Conservation (phyloP, 2,888 invertebrate species). For the Apoda limacodes region DNA sequence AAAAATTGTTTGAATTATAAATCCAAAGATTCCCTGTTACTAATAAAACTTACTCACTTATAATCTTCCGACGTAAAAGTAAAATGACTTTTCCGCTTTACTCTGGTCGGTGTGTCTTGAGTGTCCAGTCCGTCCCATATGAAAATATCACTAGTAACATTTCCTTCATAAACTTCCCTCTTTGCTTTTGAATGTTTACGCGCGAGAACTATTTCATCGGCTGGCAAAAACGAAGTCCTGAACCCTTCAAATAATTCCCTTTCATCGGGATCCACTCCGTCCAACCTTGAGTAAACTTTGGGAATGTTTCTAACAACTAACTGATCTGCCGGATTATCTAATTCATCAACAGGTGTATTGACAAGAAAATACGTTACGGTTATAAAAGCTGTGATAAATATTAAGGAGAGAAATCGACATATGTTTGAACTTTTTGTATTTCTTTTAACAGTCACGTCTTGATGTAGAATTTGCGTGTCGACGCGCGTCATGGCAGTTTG, state of each 20-base stretch:
- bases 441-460: conserved; percentile 36
- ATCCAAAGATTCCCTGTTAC: too few species aligned
- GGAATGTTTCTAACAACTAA: conserved; percentile 46
- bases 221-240: conserved; percentile 73
- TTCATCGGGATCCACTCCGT: conserved; percentile 63
- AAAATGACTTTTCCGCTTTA: conserved; percentile 46
- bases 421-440: conserved; percentile 37
- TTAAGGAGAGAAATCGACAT: conserved; percentile 32
- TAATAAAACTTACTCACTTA: conserved; percentile 32
- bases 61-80: conserved; percentile 35
- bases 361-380: conserved; percentile 34
- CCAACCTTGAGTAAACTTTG: conserved; percentile 41
- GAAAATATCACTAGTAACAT: conserved; percentile 39
- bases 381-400: conserved; percentile 27
- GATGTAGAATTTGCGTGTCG: conserved; percentile 37
- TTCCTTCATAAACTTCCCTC: conserved; percentile 31
- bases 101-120: conserved; percentile 29
- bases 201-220: conserved; percentile 59
- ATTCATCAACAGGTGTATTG: conserved; percentile 30
- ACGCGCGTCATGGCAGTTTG: conserved; percentile 54
- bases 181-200: conserved; percentile 24
- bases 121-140: conserved; percentile 34
- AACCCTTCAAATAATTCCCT: conserved; percentile 71
- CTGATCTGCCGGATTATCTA: conserved; percentile 48
- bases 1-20: too few species aligned